These are phyloP conservation scores for Myotis davidii DNA, from an alignment of 2,113 vertebrate genomes.

Conservation along the genomic window DNA sequence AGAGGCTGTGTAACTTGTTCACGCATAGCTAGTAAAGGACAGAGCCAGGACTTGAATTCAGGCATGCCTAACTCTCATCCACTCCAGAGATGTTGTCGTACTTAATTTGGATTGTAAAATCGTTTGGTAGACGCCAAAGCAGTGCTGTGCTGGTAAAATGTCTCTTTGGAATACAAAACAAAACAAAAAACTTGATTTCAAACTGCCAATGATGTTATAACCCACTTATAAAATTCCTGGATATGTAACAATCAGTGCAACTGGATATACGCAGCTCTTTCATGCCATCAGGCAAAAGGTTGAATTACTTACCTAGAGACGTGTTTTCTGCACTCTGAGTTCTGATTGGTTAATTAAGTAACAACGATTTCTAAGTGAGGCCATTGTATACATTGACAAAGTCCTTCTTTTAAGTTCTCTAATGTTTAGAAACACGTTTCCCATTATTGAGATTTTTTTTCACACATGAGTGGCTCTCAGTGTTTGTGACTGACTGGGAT, in stretches of 20 bases:
- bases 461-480: background rate
- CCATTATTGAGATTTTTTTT: background rate
- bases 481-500: background rate
- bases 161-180: conserved; percentile 7
- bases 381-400: background rate
- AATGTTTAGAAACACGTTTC: background rate
- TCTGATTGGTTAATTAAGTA: background rate
- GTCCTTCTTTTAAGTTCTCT: background rate
- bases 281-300: background rate
- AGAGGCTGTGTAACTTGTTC: background rate
- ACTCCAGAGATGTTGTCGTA: background rate
- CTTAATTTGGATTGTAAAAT: conserved; percentile 12
- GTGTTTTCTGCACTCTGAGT: background rate
- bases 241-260: background rate
- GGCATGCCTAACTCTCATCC: background rate
- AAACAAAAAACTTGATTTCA: background rate
- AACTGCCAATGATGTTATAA: background rate
- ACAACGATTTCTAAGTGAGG: background rate
- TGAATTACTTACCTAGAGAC: background rate
- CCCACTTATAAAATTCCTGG: background rate
- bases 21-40: background rate
- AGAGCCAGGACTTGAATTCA: conserved; percentile 10
- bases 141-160: background rate
- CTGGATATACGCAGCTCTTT: background rate
- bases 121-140: conserved; percentile 16